Percentiles rank a stretch among this genome's conserved stretches.
These are phyloP conservation scores for Cephus pulcher DNA, from an alignment of 2,888 invertebrate genomes.

Conservation along the genomic window DNA sequence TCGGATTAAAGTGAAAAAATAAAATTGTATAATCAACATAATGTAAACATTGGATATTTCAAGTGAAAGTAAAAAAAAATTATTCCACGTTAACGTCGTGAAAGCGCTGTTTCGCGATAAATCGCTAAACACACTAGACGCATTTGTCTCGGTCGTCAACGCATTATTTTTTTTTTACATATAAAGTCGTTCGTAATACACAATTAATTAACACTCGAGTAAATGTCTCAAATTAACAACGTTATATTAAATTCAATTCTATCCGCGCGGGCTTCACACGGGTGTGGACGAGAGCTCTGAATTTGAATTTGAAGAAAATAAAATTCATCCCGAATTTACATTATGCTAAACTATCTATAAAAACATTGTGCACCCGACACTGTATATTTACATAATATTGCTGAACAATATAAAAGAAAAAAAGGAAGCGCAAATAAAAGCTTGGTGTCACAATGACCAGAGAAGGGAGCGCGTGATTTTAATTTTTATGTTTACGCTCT, in stretches of 20 bases:
- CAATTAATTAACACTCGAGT: background rate
- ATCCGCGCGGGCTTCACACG: background rate
- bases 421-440: background rate
- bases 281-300: background rate
- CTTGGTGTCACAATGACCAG: background rate
- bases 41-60: background rate
- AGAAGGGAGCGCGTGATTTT: background rate
- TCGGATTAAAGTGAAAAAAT: background rate
- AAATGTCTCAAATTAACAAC: constrained; percentile 5
- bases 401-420: background rate
- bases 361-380: background rate
- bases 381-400: background rate
- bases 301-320: background rate
- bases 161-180: background rate
- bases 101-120: background rate
- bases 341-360: background rate
- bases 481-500: background rate
- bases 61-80: background rate
- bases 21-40: background rate
- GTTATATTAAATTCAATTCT: background rate
- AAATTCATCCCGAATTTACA: background rate
- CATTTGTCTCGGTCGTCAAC: background rate
- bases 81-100: background rate
- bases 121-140: too few relatives aligned
- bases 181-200: background rate